Evolutionary conservation across 2,113 vertebrate species (phyloP).

Genomic region (Alosa alosa): DNA sequence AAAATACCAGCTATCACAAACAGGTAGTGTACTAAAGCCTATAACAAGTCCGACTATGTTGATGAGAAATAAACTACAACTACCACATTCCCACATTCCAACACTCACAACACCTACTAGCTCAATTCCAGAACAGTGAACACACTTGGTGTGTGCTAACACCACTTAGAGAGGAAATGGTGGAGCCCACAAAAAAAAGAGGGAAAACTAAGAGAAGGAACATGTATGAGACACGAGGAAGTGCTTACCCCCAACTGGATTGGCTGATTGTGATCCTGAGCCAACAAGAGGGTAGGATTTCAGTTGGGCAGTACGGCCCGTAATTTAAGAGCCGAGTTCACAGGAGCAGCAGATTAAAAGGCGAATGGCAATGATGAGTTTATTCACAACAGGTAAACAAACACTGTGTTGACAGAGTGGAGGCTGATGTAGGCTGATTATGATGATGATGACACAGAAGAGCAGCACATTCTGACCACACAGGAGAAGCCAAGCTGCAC

Average conservation of each 20-base stretch:
- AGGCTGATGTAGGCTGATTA: neutral
- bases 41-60: neutral
- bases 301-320: slow-evolving; percentile 42
- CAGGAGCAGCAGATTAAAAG: slow-evolving; percentile 88
- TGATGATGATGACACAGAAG: neutral
- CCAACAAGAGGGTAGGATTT: slow-evolving; percentile 83
- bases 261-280: slow-evolving; percentile 99
- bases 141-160: neutral
- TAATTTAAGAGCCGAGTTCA: slow-evolving; percentile 46
- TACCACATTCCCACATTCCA: neutral
- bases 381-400: slow-evolving; percentile 41
- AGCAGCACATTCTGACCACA: neutral
- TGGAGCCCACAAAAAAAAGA: slow-evolving; percentile 41
- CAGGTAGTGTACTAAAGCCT: neutral
- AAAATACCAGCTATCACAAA: neutral
- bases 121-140: neutral
- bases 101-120: neutral
- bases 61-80: neutral
- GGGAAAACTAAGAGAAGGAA: slow-evolving; percentile 53
- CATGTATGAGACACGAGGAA: slow-evolving; percentile 73
- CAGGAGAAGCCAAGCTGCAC: neutral
- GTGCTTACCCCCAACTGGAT: slow-evolving; percentile 95
- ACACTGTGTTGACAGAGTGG: neutral
- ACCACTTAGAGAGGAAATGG: slow-evolving; percentile 36
- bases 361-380: slow-evolving; percentile 68